Base-by-base conservation (phyloP, 2,888 invertebrate genomes). In the Mesorhabditis sp. region DNA sequence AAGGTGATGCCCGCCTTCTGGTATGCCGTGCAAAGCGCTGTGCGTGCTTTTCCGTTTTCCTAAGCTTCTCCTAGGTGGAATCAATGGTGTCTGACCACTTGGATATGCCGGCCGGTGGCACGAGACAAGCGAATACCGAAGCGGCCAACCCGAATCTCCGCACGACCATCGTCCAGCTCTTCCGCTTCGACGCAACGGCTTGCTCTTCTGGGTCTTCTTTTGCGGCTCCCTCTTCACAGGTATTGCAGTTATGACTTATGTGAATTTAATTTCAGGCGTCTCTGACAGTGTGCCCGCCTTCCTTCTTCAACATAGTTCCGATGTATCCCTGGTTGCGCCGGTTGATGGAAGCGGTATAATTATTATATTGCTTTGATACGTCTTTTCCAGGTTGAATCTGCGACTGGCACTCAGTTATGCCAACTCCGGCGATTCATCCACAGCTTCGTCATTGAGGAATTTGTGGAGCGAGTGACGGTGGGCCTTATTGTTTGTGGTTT, bases 401-500 rank as follows among this genome's bases (percentile, higher is more conserved):
- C n/a, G 5, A 28, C 13, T 15, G 43, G 15, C 15, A 63, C 28
- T 7, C 65, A 50, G 44, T 92, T 93, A 83, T 91, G 91, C 75
- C 28, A n/a, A 66, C 67, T 28, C 65, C 71, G 78, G 50, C 62
- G 73, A 7, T 95, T 94, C 87, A 88, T 95, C 69, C 91, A 91
- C 65, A 92, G 93, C 86, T 93, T 94, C 87, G 92, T 95, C 43
- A 92, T 92, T 78, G 91, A 92, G 81, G 92, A 92, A 5, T 95
- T 93, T 88, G 90, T 93, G 75, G 82, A 83, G 62, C 66, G 80
- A 58, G 82, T 85, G 4, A 79, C 78, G 58, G 58, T 50, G n/a
- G n/a, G n/a, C 28, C 28, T 28, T 28, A 28, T 2, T 28, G 28
- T 28, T 28, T 28, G 28, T 28, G 28, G 28, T 28, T 1, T 28